Conservation (phyloP, 2,888 invertebrate genomes). For the Orthosia gothica region DNA sequence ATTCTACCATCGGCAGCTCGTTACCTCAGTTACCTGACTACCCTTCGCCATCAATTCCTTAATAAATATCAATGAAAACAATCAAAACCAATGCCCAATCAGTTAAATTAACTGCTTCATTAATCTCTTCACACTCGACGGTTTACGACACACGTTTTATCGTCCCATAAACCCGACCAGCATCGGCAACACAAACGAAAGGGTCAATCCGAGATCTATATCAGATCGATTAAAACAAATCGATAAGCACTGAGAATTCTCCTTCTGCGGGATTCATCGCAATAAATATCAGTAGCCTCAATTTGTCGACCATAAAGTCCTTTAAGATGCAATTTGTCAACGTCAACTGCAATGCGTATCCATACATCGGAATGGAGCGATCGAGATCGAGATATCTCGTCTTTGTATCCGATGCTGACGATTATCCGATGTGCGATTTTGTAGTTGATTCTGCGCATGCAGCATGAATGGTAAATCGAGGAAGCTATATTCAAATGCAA, state of each 20-base stretch:
- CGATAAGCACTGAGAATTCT: constrained; percentile 74
- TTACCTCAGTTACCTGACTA: constrained; percentile 26
- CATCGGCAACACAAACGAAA: constrained; percentile 59
- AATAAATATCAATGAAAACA: constrained; percentile 51
- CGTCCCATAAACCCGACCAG: constrained; percentile 56
- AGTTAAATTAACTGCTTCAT: constrained; percentile 66
- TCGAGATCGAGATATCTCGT: constrained; percentile 86
- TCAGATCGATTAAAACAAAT: constrained; percentile 73
- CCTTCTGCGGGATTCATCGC: constrained; percentile 70
- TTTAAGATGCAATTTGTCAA: constrained; percentile 87
- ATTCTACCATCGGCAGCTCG: constrained; percentile 3
- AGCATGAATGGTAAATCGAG: constrained; percentile 80
- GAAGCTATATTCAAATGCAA: constrained; percentile 81
- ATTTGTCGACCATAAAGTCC: constrained; percentile 87
- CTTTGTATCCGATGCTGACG: constrained; percentile 84
- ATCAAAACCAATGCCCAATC: constrained; percentile 54
- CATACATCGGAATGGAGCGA: constrained; percentile 84
- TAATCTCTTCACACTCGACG: constrained; percentile 61
- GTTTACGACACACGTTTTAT: constrained; percentile 60
- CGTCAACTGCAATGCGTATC: constrained; percentile 85
- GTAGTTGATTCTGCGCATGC: constrained; percentile 75
- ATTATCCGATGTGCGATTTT: constrained; percentile 82
- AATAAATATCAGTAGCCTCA: constrained; percentile 86
- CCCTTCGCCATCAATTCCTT: constrained; percentile 29
- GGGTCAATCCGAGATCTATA: constrained; percentile 69